A percentile compares a stretch with the other conserved stretches of the same genome.
Evolutionary conservation across 2,113 vertebrate genomes (phyloP).

Genomic region (Colinus virginianus): DNA sequence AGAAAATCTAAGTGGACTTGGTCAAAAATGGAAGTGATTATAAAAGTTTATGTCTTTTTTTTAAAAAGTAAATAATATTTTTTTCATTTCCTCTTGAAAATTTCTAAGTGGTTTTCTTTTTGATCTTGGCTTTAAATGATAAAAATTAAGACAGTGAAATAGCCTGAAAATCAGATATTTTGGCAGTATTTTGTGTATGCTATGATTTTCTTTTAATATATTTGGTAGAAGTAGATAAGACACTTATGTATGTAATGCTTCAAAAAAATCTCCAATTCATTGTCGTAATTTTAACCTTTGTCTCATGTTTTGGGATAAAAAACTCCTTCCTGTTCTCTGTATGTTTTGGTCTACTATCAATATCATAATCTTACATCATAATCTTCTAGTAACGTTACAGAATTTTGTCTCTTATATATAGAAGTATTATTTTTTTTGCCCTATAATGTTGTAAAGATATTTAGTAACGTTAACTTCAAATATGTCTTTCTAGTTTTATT

Average conservation of each 20-base stretch:
- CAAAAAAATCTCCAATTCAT: not conserved
- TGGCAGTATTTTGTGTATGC: not conserved
- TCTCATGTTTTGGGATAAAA: not conserved
- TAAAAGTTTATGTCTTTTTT: not conserved
- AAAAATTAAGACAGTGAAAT: not conserved
- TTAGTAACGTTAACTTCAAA: not conserved
- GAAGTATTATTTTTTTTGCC: not conserved
- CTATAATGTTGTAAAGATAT: not conserved
- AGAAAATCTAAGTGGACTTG: conserved; percentile 5
- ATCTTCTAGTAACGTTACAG: not conserved
- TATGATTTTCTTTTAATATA: not conserved
- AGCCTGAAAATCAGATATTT: not conserved
- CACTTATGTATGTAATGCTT: not conserved
- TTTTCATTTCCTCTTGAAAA: not conserved
- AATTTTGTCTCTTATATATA: not conserved
- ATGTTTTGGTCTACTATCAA: not conserved
- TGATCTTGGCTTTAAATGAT: not conserved
- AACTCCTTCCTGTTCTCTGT: not conserved
- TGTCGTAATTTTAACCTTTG: not conserved
- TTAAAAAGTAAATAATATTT: not conserved
- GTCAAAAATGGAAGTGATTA: not conserved
- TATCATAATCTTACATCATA: not conserved
- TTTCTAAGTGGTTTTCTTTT: not conserved
- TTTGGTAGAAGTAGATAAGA: not conserved
- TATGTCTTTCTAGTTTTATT: not conserved